phyloP scores from a whole-genome alignment of 1,140 invertebrate species.

The Drosophila erecta region DNA sequence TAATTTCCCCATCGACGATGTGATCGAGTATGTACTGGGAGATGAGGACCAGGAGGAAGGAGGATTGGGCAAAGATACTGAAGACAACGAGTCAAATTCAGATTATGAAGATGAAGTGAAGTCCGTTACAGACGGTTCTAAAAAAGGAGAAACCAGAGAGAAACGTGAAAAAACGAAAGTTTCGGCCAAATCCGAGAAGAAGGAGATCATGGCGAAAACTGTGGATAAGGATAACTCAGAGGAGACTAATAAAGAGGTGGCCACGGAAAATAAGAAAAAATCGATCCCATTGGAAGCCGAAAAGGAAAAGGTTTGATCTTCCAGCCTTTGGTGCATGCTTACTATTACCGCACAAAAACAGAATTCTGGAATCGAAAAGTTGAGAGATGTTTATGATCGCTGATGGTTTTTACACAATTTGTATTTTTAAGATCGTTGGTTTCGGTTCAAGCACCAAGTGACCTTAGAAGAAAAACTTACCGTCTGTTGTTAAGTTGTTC shows the following conservation, averaged over 20 bases:
- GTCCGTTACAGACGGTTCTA: conserved; percentile 5
- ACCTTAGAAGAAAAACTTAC: conserved; percentile 52
- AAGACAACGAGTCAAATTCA: background rate
- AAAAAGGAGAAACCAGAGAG: background rate
- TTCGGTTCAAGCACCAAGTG: conserved; percentile 72
- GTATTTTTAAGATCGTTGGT: conserved; percentile 36
- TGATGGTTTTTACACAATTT: background rate
- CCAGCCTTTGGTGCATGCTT: background rate
- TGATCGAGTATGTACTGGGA: conserved; percentile 89
- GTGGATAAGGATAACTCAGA: too few species aligned
- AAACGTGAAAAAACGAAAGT: background rate
- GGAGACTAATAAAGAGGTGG: background rate
- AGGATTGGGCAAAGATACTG: conserved; percentile 22
- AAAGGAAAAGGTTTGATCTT: conserved; percentile 4
- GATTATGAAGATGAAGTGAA: background rate
- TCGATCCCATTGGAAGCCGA: background rate
- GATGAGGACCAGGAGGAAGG: conserved; percentile 84
- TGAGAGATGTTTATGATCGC: background rate
- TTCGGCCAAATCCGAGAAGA: too few species aligned
- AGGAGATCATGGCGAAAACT: too few species aligned
- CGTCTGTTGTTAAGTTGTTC: conserved; percentile 17
- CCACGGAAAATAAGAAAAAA: background rate
- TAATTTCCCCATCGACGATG: conserved; percentile 92
- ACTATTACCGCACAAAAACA: background rate
- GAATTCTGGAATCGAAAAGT: background rate